Evolutionary conservation across 1,140 invertebrate genomes (phyloP), one percentile per base, ranked within the genome.

Genomic region (Brachionus calyciflorus): DNA sequence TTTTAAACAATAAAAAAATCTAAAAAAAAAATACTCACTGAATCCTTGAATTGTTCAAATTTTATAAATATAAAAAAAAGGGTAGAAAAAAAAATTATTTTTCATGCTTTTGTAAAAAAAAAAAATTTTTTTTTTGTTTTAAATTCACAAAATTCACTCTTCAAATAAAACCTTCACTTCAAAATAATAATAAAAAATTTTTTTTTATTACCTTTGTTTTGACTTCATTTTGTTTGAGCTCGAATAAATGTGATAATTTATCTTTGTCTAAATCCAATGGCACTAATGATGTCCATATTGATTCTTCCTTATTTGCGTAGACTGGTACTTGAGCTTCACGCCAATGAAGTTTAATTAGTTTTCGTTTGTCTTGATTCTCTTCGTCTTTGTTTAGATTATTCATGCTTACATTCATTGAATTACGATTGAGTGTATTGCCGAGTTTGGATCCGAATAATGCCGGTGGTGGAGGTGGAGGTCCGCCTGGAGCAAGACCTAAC

Each of bases 261-360:
- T 93, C 90, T 5, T 91, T 93, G 83, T 99, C 96, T 12, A 99
- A 88, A 44, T 83, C 81, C 7, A 85, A 77, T 48, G 88, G 88
- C 48, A 88, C 89, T 24, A 99, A 83, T 81, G 96, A 93, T 83
- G 96, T 93, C 97, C 97, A 99, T 81, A 99, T 92, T 78, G 93
- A 93, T 79, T 87, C 77, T 89, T 82, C 78, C 17, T 26, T 17
- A 3, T 24, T 21, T 48, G 33, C 14, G 33, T 33, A 55, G 14
- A 60, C 12, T 26, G 49, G 37, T 7, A 65, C 57, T 90, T 86
- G 83, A 3, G 88, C 85, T 86, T 98, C 93, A 82, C 92, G 92
- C 96, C 96, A 99, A 84, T 99, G 98, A n/a, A 99, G 86, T 86
- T 97, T 97, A 3, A 98, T 91, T n/a, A 96, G 98, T 84, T 98